A percentile compares a stretch with the other conserved stretches of the same genome.
Evolutionary conservation across 2,888 invertebrate genomes (phyloP).

Genomic region (Tenthredo mesomela): DNA sequence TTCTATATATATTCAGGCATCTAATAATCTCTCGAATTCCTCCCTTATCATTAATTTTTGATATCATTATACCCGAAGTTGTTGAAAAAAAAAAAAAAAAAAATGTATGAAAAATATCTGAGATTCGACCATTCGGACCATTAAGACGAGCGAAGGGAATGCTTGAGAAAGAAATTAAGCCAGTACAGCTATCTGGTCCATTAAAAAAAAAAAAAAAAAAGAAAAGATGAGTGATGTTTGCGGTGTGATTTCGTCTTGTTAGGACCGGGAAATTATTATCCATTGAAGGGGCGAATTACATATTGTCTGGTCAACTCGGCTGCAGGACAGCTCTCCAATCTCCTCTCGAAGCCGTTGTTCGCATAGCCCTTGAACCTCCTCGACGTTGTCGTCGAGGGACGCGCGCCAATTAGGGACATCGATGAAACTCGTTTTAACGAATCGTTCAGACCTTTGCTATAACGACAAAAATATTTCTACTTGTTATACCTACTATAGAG

Average conservation of each 20-base stretch:
- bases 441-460: slow-evolving; percentile 31
- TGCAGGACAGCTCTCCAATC: slow-evolving; percentile 65
- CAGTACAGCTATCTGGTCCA: background rate
- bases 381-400: slow-evolving; percentile 51
- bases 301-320: slow-evolving; percentile 61
- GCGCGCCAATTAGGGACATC: slow-evolving; percentile 70
- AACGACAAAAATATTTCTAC: slow-evolving; percentile 9
- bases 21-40: background rate
- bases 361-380: slow-evolving; percentile 55
- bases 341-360: slow-evolving; percentile 50
- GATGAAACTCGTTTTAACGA: slow-evolving; percentile 66
- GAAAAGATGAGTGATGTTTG: slow-evolving; percentile 22
- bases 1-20: background rate
- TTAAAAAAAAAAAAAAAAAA: background rate
- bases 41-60: background rate
- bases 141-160: background rate
- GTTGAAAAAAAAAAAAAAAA: background rate
- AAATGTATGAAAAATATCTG: background rate
- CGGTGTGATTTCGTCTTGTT: slow-evolving; percentile 70
- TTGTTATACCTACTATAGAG: background rate
- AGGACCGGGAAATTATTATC: slow-evolving; percentile 58
- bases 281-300: slow-evolving; percentile 60
- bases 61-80: background rate
- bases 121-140: background rate
- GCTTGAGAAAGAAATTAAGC: background rate